Evolutionary conservation across 23 tunicate genomes (phyloP).

Genomic region (Corella eumyota): DNA sequence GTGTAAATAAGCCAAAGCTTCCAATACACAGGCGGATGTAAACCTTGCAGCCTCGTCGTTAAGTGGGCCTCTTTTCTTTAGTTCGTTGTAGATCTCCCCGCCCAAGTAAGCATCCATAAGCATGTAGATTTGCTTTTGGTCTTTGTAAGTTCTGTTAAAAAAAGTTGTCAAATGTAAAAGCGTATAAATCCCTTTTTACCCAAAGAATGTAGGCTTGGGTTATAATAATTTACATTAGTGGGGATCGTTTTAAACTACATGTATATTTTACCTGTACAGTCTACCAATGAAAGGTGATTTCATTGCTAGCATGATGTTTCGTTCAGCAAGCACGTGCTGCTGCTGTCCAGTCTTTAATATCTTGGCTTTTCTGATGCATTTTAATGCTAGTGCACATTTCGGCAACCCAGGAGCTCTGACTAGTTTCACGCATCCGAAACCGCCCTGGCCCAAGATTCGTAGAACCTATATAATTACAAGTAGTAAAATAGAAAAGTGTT

Average conservation of each 20-base stretch:
- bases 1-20: slow-evolving; percentile 87
- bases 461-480: slow-evolving; percentile 29
- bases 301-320: slow-evolving; percentile 44
- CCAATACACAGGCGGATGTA: slow-evolving; percentile 71
- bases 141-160: slow-evolving; percentile 64
- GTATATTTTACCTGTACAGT: slow-evolving; percentile 51
- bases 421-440: slow-evolving; percentile 87
- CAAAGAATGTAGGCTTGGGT: too few species aligned
- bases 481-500: not conserved
- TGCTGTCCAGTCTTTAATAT: slow-evolving; percentile 81
- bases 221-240: too few species aligned
- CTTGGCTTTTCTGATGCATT: slow-evolving; percentile 64
- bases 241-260: too few species aligned
- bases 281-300: slow-evolving; percentile 68
- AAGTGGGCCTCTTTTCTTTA: slow-evolving; percentile 70
- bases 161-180: too few species aligned
- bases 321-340: slow-evolving; percentile 82
- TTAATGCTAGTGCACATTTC: slow-evolving; percentile 72
- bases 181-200: too few species aligned
- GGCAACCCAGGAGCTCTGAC: slow-evolving; percentile 40
- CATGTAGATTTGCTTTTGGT: slow-evolving; percentile 56
- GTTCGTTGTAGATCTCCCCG: slow-evolving; percentile 64
- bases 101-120: slow-evolving; percentile 96
- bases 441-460: slow-evolving; percentile 68
- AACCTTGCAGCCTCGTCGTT: slow-evolving; percentile 59